Evolutionary conservation across 2,113 vertebrate species (phyloP), one percentile per base, ranked within the genome.

Genomic region (Nipponia nippon): DNA sequence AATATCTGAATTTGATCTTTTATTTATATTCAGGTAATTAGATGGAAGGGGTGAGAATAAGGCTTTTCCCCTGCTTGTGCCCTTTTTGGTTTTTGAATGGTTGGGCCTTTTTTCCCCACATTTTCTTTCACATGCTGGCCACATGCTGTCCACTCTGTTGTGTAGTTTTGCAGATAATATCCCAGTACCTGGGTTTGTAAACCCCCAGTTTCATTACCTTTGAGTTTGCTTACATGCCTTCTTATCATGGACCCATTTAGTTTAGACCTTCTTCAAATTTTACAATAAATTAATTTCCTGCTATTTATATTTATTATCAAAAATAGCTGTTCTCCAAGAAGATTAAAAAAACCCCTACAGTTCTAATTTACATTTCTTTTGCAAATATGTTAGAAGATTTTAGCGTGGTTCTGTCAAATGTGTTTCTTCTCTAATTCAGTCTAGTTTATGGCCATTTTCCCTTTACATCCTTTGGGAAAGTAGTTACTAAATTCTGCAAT

Each of bases 401-500:
- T 83, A 87, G 75, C 0, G 0, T 44, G 38, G 53, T 86, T 94
- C 89, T 90, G 73, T 62, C 84, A 90, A 94, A 89, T 16, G 59
- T 85, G 52, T 91, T 97, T 94, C 87, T 96, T 71, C 62, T 91
- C 78, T 77, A 95, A 95, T 95, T 96, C 84, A 94, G 59, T 47
- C 75, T 90, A 83, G 89, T 95, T 95, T 96, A 91, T 91, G 94
- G 93, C 84, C 93, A 94, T 91, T 97, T 95, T 95, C 66, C 62
- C 75, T 87, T 87, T 66, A 83, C 91, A 90, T 96, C 95, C 94
- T 94, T 85, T 81, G 87, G 89, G 96, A 96, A 95, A 95, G 89
- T 73, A 97, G 95, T 90, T 95, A 78, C 96, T 97, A 95, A 94
- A 95, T 96, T 95, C 94, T 95, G 84, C 94, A 90, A 59, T 93